Base-by-base conservation (phyloP, 2,888 invertebrate genomes). In the Nomada ruficornis region DNA sequence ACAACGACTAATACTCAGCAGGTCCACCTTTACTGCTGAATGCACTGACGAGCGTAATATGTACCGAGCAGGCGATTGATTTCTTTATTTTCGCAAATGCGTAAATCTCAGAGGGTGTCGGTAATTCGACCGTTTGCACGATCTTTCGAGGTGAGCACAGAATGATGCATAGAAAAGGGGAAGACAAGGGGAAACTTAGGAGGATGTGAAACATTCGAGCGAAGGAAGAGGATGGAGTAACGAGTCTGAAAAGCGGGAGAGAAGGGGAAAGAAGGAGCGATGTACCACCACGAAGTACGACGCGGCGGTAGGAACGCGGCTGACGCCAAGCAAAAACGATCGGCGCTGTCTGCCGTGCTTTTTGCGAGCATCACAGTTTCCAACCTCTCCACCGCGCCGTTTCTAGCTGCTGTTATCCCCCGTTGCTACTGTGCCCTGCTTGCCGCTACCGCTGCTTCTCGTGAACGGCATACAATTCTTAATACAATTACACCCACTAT, bases 281-380 rank as follows among this genome's bases (percentile, higher is more conserved):
- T 88, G 90, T 92, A 90, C 89, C 90, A 88, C 82, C 80, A 90
- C 94, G 94, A 94, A 94, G 91, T 89, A 90, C 89, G 88, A 89
- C 93, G 94, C 87, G 89, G 91, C 90, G 90, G 90, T 90, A 90
- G 92, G 90, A 90, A 90, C 89, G 91, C 92, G 92, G 93, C 93
- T 93, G 94, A 93, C 92, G 93, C 92, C 90, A 89, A 89, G 93
- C 94, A 94, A 94, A 94, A 94, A 94, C 93, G 90, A 91, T 92
- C 92, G 92, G 91, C 93, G 94, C 93, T 94, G 94, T 94, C 94
- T 94, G 94, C 92, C 92, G 92, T 91, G 93, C 93, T 94, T 94
- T 94, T 94, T 94, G 94, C 91, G 90, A 90, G 90, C 92, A 91
- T 91, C 92, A 89, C 93, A 92, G 93, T 93, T 93, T 92, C 93